phyloP scores from a whole-genome alignment of 2,113 vertebrate genomes.

The Sphyrna mokarran region DNA sequence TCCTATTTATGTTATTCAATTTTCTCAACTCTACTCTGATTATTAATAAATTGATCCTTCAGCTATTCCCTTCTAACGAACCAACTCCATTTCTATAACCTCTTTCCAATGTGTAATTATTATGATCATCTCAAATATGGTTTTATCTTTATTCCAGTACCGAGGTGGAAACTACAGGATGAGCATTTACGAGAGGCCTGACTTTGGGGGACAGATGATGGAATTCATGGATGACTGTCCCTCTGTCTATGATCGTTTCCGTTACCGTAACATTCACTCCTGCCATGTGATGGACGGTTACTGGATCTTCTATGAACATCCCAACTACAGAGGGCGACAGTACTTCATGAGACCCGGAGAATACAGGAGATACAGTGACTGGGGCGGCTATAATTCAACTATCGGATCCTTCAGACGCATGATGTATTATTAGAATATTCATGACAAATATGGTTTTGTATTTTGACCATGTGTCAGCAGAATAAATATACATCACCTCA shows the following conservation, averaged over 20 bases:
- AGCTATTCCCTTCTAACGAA: not conserved
- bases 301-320: conserved; percentile 31
- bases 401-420: not conserved
- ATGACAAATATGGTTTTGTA: not conserved
- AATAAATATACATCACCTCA: not conserved
- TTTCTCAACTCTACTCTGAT: too few species aligned
- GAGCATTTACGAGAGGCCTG: conserved; percentile 27
- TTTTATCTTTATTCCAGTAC: too few species aligned
- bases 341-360: conserved; percentile 24
- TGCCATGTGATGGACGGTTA: conserved; percentile 2
- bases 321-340: conserved; percentile 4
- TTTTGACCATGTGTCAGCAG: not conserved
- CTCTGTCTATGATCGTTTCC: conserved; percentile 15
- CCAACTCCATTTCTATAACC: not conserved
- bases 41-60: too few species aligned
- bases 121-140: not conserved
- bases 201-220: conserved; percentile 31
- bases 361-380: conserved; percentile 21
- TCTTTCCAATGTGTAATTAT: not conserved
- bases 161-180: conserved; percentile 1
- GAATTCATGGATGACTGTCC: conserved; percentile 24
- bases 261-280: conserved; percentile 19
- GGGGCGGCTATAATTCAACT: not conserved
- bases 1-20: too few species aligned
- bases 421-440: not conserved